A percentile compares a stretch with the other conserved stretches of the same genome.
These are phyloP conservation scores for Rhinoraja longicauda DNA, from an alignment of 2,797 vertebrate species.

Conservation along the genomic window DNA sequence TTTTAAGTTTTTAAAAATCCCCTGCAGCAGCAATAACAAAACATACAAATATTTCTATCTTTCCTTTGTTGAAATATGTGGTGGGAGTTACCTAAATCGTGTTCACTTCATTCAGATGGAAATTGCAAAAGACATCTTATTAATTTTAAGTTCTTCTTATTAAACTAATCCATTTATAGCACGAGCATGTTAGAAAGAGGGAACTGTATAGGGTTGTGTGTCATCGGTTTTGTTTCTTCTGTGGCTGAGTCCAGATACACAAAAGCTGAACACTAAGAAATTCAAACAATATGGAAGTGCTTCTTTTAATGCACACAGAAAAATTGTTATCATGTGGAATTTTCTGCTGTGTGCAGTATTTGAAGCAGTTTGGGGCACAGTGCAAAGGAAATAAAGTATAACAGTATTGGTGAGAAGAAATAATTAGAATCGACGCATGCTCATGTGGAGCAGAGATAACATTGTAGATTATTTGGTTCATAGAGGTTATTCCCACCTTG, in stretches of 20 bases:
- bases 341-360: background rate
- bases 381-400: background rate
- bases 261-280: background rate
- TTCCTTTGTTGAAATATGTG: background rate
- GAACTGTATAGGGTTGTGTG: background rate
- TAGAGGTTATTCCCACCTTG: background rate
- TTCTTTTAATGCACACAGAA: background rate
- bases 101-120: background rate
- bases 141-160: background rate
- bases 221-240: background rate
- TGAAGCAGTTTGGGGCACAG: background rate
- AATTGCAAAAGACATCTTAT: background rate
- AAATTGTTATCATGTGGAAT: background rate
- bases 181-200: background rate
- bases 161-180: background rate
- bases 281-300: background rate
- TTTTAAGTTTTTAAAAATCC: background rate
- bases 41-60: background rate
- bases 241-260: background rate
- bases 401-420: background rate
- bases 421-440: background rate
- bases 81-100: background rate
- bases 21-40: background rate
- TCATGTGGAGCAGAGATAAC: background rate
- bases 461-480: background rate